Evolutionary conservation across 2,113 vertebrate species (phyloP).

Genomic region (Anser cygnoides): DNA sequence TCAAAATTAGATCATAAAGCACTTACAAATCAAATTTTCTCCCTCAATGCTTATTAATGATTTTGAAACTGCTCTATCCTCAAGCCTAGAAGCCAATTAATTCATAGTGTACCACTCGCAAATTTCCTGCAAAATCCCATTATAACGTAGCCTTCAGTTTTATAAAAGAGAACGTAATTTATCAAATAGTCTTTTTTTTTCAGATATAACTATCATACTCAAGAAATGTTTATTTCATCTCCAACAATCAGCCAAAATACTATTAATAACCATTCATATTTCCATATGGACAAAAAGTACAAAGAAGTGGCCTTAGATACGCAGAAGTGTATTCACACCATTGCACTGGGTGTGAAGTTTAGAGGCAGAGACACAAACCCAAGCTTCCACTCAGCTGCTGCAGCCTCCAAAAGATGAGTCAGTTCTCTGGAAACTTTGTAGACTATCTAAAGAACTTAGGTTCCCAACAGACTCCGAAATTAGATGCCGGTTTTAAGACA

Average conservation of each 20-base stretch:
- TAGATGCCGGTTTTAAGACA: not conserved
- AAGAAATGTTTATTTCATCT: not conserved
- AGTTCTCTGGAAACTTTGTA: conserved; percentile 7
- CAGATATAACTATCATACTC: not conserved
- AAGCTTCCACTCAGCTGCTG: not conserved
- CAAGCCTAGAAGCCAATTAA: not conserved
- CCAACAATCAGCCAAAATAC: not conserved
- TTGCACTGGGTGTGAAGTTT: not conserved
- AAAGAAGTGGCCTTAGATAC: not conserved
- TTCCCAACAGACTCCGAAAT: not conserved
- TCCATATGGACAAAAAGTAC: not conserved
- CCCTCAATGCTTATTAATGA: not conserved
- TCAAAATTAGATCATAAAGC: not conserved
- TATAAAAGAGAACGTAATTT: not conserved
- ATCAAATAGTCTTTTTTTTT: not conserved
- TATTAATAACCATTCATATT: not conserved
- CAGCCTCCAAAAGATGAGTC: not conserved
- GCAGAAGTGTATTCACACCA: not conserved
- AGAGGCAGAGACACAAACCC: not conserved
- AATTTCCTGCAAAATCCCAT: not conserved
- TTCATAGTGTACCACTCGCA: not conserved
- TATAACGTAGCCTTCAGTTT: not conserved
- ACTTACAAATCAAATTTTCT: not conserved
- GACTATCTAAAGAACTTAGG: not conserved
- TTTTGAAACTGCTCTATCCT: not conserved